Evolutionary conservation across 2,797 vertebrate genomes (phyloP).

Genomic region (Acropternis orthonyx): DNA sequence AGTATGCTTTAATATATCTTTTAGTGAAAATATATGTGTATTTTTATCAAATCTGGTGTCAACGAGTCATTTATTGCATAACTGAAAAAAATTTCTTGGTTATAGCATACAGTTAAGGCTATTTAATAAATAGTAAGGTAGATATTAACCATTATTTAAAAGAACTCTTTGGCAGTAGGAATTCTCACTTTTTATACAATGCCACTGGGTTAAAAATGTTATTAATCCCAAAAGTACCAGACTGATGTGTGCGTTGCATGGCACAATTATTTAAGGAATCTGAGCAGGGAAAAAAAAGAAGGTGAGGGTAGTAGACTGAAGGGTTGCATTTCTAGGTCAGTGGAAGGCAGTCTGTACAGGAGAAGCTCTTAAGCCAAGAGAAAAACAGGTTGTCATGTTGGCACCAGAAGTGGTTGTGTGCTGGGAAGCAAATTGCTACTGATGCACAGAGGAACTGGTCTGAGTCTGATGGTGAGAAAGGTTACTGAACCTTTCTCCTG

Average conservation of each 20-base stretch:
- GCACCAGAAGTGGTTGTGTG: not conserved
- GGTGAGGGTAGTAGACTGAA: not conserved
- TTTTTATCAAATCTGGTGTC: conserved; percentile 21
- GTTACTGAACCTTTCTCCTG: not conserved
- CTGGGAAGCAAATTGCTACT: conserved; percentile 13
- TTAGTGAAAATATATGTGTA: not conserved
- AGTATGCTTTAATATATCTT: conserved; percentile 17
- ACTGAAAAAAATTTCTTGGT: conserved; percentile 8
- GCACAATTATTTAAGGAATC: not conserved
- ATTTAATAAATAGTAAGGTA: not conserved
- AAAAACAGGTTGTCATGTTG: conserved; percentile 34
- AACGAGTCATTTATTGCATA: not conserved
- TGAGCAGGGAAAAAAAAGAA: not conserved
- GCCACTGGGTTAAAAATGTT: conserved; percentile 17
- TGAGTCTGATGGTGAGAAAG: not conserved
- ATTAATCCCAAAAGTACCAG: conserved; percentile 23
- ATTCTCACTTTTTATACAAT: conserved; percentile 11
- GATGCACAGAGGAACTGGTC: not conserved
- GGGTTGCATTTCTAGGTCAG: conserved; percentile 55
- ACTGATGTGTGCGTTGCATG: not conserved
- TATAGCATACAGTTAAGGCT: not conserved
- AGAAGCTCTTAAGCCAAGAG: conserved; percentile 32
- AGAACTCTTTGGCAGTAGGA: not conserved
- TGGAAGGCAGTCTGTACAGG: not conserved
- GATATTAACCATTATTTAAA: conserved; percentile 47